Conservation (phyloP, 2,113 vertebrate genomes). For the Ptychochromis oligacanthus region DNA sequence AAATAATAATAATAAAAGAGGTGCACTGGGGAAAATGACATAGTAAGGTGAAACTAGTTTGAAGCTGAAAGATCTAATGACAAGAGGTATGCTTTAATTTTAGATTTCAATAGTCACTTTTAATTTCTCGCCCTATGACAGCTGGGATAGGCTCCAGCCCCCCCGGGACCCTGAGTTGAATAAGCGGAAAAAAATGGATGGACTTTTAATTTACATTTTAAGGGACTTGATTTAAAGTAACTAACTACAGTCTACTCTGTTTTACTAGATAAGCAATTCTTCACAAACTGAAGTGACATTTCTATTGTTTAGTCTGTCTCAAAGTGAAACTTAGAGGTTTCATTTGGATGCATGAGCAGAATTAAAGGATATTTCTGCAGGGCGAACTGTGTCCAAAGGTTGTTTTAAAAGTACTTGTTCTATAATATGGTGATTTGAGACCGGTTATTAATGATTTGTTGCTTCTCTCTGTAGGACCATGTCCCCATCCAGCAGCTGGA, state of each 20-base stretch:
- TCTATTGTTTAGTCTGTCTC: not conserved
- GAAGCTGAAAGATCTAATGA: too few species aligned
- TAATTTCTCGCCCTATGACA: too few species aligned
- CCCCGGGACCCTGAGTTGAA: too few species aligned
- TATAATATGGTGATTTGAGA: not conserved
- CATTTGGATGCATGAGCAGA: not conserved
- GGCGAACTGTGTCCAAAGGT: not conserved
- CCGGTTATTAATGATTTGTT: not conserved
- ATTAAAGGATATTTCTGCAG: not conserved
- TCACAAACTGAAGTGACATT: not conserved
- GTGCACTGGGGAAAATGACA: too few species aligned
- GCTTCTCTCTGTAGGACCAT: slow-evolving; percentile 47
- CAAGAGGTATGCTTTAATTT: too few species aligned
- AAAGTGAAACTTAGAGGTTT: not conserved
- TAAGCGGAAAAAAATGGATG: too few species aligned
- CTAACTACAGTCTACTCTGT: not conserved
- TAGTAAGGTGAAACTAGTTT: too few species aligned
- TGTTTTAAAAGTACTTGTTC: not conserved
- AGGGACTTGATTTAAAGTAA: not conserved
- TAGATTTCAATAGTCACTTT: too few species aligned
- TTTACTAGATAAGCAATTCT: not conserved
- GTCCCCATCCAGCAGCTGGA: slow-evolving; percentile 32
- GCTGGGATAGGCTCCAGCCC: too few species aligned
- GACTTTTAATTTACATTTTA: not conserved
- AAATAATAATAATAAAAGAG: too few species aligned